A percentile compares a stretch with the other conserved stretches of the same genome.
Conservation (phyloP, 2,797 vertebrate species). For the Periparus ater region DNA sequence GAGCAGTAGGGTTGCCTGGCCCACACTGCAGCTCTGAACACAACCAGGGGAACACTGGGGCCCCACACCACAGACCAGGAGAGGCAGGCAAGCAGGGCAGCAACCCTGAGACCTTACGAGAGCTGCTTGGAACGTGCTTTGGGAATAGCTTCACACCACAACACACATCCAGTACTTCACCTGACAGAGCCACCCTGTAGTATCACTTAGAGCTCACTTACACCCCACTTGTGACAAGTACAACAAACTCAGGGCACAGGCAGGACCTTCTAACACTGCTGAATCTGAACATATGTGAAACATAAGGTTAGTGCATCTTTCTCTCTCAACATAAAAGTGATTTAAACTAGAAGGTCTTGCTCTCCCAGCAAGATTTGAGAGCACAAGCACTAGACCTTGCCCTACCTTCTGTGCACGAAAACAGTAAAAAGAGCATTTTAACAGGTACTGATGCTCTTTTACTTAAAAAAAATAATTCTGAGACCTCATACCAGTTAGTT, state of each 20-base stretch:
- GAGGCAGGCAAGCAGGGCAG: neutral
- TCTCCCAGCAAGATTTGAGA: neutral
- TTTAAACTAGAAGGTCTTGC: neutral
- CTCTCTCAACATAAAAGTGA: neutral
- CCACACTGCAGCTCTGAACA: neutral
- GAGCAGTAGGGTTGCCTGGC: neutral
- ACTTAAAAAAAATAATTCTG: neutral
- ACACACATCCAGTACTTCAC: neutral
- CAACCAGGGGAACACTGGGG: neutral
- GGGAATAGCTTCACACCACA: neutral
- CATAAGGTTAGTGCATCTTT: neutral
- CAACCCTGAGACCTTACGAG: neutral
- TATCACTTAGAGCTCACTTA: neutral
- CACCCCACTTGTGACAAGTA: neutral
- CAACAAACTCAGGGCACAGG: neutral
- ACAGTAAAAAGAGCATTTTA: neutral
- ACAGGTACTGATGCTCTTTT: neutral
- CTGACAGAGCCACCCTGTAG: neutral
- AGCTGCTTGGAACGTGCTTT: neutral
- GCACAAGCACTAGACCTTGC: neutral
- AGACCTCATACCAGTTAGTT: constrained; percentile 86
- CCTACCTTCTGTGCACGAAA: neutral
- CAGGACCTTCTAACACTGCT: neutral
- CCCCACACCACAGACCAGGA: neutral
- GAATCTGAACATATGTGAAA: neutral